Base-by-base conservation (phyloP, 2,797 vertebrate genomes). In the Fistularia tabacaria region DNA sequence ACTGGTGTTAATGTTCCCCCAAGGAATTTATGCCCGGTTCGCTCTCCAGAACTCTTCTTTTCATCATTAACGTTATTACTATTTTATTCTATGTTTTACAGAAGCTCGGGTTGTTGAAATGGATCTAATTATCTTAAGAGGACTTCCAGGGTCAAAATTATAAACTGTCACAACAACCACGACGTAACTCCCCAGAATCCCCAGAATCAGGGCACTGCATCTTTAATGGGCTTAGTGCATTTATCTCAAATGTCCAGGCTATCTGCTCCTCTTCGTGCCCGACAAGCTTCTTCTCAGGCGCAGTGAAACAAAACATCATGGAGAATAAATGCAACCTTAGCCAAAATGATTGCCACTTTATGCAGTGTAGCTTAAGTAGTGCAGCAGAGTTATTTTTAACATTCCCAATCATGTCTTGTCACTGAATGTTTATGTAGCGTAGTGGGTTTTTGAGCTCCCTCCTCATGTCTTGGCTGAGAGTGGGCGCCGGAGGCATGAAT, bases 381-480 rank as follows among this genome's bases (percentile, higher is more conserved):
- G 57, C 71, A 49, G 46, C 4, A 0, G 14, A 68, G 73, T 83
- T 86, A 85, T 87, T 84, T 87, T 83, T 82, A 82, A 66, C 77
- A 0, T 79, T 73, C 58, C 68, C 73, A 54, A 66, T 77, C 38
- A 14, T 70, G 54, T 73, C 78, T 69, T 71, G 79, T 84, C 84
- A 72, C 60, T 78, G 65, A 76, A 62, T 14, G 49, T 66, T 66
- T 68, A 53, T 73, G 53, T 65, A 42, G 61, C 68, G 61, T 66
- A 54, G 72, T 54, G 46, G 69, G 75, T 74, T 72, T 64, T 73
- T 64, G 57, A 76, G 69, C 52, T 65, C 73, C 62, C 55, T 73
- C 57, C 64, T 85, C 74, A 61, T 67, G 69, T 85, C 60, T 49
- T 54, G 64, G 64, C 63, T 65, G 69, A 61, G 73, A 64, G 70